Evolutionary conservation across 2,888 invertebrate genomes (phyloP).

Genomic region (Orthonevra nobilis): DNA sequence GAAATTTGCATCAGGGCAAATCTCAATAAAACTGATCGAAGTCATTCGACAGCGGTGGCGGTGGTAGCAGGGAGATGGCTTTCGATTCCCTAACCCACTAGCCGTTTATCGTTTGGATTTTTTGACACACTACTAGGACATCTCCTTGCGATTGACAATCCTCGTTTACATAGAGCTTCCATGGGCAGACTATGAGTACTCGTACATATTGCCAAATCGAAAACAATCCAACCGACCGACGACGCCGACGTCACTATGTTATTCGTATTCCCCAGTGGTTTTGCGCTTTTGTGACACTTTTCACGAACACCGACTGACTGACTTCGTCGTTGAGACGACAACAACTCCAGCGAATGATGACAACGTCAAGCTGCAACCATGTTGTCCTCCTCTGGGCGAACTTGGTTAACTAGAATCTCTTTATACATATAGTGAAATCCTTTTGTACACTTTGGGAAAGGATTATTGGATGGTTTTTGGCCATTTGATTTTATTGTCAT

Average conservation of each 20-base stretch:
- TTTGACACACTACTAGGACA: constrained; percentile 21
- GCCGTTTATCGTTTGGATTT: constrained; percentile 25
- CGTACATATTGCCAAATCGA: constrained; percentile 21
- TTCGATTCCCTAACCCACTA: background rate
- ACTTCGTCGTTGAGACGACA: constrained; percentile 32
- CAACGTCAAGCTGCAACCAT: constrained; percentile 14
- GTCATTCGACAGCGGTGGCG: constrained; percentile 35
- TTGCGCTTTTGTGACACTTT: constrained; percentile 63
- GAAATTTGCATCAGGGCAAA: constrained; percentile 69
- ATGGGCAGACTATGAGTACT: no score
- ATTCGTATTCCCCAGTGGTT: constrained; percentile 67
- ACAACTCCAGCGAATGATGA: constrained; percentile 4
- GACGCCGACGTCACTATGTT: constrained; percentile 55
- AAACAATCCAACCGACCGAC: constrained; percentile 47
- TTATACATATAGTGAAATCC: constrained; percentile 59
- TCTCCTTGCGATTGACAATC: constrained; percentile 54
- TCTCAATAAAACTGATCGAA: constrained; percentile 70
- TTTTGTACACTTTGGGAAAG: constrained; percentile 61
- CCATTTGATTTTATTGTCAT: constrained; percentile 62
- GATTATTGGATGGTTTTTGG: constrained; percentile 64
- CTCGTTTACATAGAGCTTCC: constrained; percentile 57
- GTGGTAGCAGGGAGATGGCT: constrained; percentile 7
- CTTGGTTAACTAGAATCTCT: constrained; percentile 34
- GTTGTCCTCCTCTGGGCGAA: constrained; percentile 30
- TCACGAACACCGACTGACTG: constrained; percentile 52